Evolutionary conservation across 2,888 invertebrate genomes (phyloP).

Genomic region (Lepas anatifera): DNA sequence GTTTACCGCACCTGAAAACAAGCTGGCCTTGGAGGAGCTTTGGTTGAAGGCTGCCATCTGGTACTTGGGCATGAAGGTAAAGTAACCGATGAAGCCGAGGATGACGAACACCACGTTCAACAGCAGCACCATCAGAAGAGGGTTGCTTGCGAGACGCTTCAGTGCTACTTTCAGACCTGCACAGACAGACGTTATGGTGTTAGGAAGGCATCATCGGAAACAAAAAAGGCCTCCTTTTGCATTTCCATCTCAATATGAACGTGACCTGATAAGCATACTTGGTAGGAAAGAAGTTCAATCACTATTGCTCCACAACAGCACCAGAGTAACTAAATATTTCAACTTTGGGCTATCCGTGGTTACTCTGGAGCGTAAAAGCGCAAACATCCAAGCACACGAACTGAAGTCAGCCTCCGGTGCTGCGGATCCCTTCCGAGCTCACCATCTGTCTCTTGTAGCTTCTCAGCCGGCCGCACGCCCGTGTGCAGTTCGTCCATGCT

Average conservation of each 20-base stretch:
- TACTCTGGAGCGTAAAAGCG: no score
- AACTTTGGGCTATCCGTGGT: no score
- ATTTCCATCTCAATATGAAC: no score
- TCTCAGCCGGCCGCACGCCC: slow-evolving; percentile 19
- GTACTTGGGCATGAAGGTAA: slow-evolving; percentile 43
- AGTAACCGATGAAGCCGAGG: slow-evolving; percentile 37
- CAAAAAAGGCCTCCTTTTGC: no score
- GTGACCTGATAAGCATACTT: no score
- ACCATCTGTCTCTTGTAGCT: slow-evolving; percentile 5
- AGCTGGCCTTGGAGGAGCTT: slow-evolving; percentile 38
- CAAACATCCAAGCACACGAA: no score
- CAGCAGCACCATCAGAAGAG: slow-evolving; percentile 36
- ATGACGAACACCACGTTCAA: slow-evolving; percentile 37
- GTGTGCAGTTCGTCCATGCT: slow-evolving; percentile 22
- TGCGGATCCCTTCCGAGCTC: not conserved
- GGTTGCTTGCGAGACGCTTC: slow-evolving; percentile 33
- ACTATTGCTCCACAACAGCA: no score
- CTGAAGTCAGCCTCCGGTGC: no score
- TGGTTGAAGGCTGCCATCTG: slow-evolving; percentile 41
- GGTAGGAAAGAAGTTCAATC: no score
- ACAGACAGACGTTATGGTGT: no score
- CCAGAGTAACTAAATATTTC: no score
- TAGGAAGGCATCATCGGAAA: no score
- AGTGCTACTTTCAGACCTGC: slow-evolving; percentile 30
- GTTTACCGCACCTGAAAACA: slow-evolving; percentile 36